phyloP scores from a whole-genome alignment of 2,888 invertebrate genomes.

The Ganaspis brasiliensis region DNA sequence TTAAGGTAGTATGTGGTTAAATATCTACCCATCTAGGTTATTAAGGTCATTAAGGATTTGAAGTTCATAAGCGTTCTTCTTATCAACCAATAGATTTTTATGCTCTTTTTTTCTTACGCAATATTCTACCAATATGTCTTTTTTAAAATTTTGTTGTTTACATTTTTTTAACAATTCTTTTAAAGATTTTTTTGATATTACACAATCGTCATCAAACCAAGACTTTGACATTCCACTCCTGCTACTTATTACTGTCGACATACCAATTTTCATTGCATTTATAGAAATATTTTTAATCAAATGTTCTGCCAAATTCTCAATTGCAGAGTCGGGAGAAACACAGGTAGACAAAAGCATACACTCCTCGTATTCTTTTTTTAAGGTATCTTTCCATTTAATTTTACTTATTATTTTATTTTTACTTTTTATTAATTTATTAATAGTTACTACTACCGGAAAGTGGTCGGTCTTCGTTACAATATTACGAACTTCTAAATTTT shows the following conservation, averaged over 20 bases:
- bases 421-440: not conserved
- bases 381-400: not conserved
- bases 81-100: too few species aligned
- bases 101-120: too few species aligned
- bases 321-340: not conserved
- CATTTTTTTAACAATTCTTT: not conserved
- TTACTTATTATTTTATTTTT: conserved; percentile 1
- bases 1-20: too few species aligned
- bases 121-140: not conserved
- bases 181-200: not conserved
- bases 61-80: too few species aligned
- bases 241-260: not conserved
- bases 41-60: too few species aligned
- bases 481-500: too few species aligned
- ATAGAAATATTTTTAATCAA: not conserved
- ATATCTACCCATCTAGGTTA: too few species aligned
- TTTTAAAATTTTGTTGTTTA: not conserved
- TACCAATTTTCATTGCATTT: not conserved
- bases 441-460: not conserved
- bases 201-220: not conserved
- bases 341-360: not conserved
- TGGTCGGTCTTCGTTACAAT: not conserved
- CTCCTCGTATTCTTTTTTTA: not conserved
- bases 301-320: not conserved
- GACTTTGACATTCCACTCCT: not conserved